Evolutionary conservation across 2,888 invertebrate species (phyloP), one percentile per base, ranked within the genome.

Genomic region (Heliconius ismenius): DNA sequence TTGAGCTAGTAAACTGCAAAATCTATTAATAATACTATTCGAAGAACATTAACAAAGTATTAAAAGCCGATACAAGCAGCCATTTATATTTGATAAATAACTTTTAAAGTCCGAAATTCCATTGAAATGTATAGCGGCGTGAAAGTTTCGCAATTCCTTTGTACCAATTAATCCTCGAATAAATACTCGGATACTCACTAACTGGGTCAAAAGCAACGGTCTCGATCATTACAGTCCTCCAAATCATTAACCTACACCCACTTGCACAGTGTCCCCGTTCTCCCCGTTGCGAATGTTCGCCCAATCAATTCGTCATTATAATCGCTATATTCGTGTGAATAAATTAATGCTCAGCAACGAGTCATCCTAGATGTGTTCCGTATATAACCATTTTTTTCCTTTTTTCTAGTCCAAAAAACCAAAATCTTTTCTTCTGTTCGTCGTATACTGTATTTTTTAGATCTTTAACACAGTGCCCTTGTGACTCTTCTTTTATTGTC

Each of bases 301-400:
- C 87, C 89, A 91, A 92, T 93, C 93, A 92, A 92, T 92, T 89
- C 91, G 90, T 92, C 93, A 92, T 92, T 90, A 92, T 85, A 87
- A 88, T 88, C 83, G 87, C 87, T 85, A 86, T 3, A 13, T 85
- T 83, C 87, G 89, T 86, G 87, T 86, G 88, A 89, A 89, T 91
- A 91, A 91, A 91, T 86, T 82, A 88, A 73, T 73, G 73, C 62
- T 26, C 13, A 39, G 36, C 36, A 26, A 62, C 62, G 26, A 43
- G 39, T 73, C 21, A 43, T 63, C 58, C 58, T 36, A 24, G 54
- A 58, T 58, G 36, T 24, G 58, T 11, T 58, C 49, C 49, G 49
- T 2, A 21, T 49, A n/a, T n/a, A n/a, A n/a, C n/a, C 3, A n/a
- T n/a, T 58, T 58, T n/a, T 58, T 49, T 18, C 15, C 15, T n/a